A percentile compares a stretch with the other conserved stretches of the same genome.
Conservation (phyloP, 2,797 vertebrate genomes). For the Phylloscopus collybita region DNA sequence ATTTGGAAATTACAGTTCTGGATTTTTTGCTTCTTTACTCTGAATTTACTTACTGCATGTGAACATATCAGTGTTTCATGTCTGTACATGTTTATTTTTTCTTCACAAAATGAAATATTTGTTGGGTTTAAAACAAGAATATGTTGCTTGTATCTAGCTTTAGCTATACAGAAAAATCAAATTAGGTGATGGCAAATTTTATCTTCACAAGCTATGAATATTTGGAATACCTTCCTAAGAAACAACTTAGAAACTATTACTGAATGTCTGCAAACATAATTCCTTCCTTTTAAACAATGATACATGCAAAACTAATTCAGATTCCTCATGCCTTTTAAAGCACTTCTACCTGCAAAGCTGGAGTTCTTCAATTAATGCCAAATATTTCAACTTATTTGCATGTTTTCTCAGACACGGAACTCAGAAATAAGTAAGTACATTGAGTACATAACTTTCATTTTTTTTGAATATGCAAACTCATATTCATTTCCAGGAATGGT, state of each 20-base stretch:
- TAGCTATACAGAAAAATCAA: background rate
- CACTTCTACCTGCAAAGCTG: background rate
- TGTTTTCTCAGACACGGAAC: background rate
- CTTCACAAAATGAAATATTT: background rate
- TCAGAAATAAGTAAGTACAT: background rate
- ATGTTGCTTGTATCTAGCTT: background rate
- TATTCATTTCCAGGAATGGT: background rate
- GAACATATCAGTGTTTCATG: background rate
- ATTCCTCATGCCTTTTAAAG: background rate
- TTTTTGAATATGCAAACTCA: background rate
- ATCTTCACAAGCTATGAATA: background rate
- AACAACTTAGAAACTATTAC: background rate
- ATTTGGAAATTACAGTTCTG: background rate
- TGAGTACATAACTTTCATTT: background rate
- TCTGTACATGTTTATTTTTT: background rate
- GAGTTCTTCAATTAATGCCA: background rate
- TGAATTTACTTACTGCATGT: background rate
- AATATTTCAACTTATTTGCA: background rate
- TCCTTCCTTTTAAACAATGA: background rate
- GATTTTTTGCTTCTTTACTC: background rate
- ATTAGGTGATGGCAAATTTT: background rate
- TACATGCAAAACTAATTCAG: background rate
- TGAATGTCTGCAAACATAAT: background rate
- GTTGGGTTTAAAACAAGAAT: background rate
- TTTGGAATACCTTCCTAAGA: background rate